Evolutionary conservation across 2,888 invertebrate genomes (phyloP).

Genomic region (Mythimna ferrago): DNA sequence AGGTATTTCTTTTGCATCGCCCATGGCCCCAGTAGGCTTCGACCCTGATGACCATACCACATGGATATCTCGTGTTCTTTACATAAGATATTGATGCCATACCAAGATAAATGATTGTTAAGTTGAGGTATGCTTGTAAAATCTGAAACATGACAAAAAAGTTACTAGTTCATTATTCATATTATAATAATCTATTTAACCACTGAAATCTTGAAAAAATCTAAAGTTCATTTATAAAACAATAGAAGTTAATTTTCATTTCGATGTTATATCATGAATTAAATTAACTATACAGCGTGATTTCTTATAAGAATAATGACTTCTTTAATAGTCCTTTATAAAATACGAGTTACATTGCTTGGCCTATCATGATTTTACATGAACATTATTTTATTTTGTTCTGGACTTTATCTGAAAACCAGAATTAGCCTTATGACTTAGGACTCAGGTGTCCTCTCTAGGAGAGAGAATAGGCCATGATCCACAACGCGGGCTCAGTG

Average conservation of each 20-base stretch:
- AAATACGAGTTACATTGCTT: slow-evolving; percentile 12
- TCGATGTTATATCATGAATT: background rate
- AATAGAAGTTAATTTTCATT: slow-evolving; percentile 26
- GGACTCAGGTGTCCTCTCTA: too few species aligned
- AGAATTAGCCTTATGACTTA: too few species aligned
- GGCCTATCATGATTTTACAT: slow-evolving; percentile 14
- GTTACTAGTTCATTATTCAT: too few species aligned
- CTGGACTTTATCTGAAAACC: background rate
- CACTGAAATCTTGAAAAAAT: background rate
- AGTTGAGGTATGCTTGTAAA: background rate
- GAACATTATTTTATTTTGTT: slow-evolving; percentile 3
- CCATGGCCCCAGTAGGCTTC: too few species aligned
- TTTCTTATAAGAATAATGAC: slow-evolving; percentile 23
- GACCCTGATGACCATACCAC: too few species aligned
- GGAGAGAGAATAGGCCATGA: too few species aligned
- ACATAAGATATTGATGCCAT: too few species aligned
- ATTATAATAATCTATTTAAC: background rate
- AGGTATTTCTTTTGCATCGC: too few species aligned
- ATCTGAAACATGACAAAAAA: too few species aligned
- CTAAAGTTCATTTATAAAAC: slow-evolving; percentile 25
- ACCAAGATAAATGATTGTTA: too few species aligned
- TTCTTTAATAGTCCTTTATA: slow-evolving; percentile 26
- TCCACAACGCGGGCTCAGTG: too few species aligned
- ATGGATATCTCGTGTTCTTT: too few species aligned
- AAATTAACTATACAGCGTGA: slow-evolving; percentile 3